Evolutionary conservation across 2,888 invertebrate species (phyloP).

Genomic region (Pristionchus japonicus): DNA sequence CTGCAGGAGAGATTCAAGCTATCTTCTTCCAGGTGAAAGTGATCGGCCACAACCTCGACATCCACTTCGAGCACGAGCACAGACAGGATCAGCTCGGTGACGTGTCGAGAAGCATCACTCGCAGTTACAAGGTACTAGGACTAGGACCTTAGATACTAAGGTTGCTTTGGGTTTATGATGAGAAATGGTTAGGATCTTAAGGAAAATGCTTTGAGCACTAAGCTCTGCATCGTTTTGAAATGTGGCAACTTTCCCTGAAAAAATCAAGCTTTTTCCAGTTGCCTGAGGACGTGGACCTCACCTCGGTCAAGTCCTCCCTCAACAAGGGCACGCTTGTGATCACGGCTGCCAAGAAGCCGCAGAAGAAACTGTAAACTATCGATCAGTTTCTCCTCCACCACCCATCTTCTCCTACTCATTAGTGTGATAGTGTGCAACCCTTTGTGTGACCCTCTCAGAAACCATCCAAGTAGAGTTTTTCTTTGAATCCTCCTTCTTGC

Average conservation of each 20-base stretch:
- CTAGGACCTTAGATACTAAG: no score
- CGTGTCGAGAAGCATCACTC: neutral
- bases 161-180: no score
- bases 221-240: no score
- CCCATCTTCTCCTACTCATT: no score
- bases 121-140: slow-evolving; percentile 31
- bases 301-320: neutral
- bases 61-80: slow-evolving; percentile 38
- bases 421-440: no score
- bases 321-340: neutral
- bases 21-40: slow-evolving; percentile 46
- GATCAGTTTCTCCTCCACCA: neutral
- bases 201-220: no score
- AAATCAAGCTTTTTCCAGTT: neutral
- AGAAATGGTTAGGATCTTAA: no score
- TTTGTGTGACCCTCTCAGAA: no score
- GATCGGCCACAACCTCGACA: neutral
- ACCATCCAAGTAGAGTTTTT: no score
- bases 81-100: neutral
- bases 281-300: slow-evolving; percentile 20
- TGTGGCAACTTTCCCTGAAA: no score
- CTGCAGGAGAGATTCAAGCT: no score
- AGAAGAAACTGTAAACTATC: neutral
- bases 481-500: no score
- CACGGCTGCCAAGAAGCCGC: slow-evolving; percentile 28